phyloP scores from a whole-genome alignment of 2,797 vertebrate species.

The Scolopax rusticola region DNA sequence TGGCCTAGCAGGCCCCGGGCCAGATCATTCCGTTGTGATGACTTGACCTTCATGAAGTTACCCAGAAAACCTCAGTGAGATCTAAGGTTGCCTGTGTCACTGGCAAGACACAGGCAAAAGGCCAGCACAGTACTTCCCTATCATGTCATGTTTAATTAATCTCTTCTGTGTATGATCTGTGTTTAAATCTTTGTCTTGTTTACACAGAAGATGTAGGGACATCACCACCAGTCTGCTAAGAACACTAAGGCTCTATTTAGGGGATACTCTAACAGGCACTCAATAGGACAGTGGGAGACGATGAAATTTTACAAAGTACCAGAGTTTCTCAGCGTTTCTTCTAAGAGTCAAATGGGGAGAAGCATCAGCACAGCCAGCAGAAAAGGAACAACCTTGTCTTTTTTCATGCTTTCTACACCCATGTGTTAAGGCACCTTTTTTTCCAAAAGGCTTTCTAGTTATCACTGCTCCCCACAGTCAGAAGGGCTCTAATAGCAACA shows the following conservation, averaged over 20 bases:
- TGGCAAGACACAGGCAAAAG: not conserved
- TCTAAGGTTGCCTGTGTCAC: not conserved
- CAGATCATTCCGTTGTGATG: not conserved
- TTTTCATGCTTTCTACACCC: not conserved
- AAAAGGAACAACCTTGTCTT: not conserved
- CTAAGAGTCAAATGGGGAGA: accelerated
- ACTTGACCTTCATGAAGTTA: not conserved
- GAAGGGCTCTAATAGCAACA: not conserved
- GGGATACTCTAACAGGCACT: not conserved
- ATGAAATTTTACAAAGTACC: not conserved
- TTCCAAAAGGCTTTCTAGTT: not conserved
- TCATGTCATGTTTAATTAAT: accelerated
- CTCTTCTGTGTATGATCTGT: not conserved
- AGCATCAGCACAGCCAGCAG: not conserved
- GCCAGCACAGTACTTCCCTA: not conserved
- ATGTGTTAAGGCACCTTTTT: not conserved
- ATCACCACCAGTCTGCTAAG: not conserved
- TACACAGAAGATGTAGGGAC: not conserved
- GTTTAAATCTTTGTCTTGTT: not conserved
- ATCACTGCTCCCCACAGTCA: not conserved
- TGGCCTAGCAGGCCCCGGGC: not conserved
- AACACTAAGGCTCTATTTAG: not conserved
- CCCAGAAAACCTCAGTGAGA: not conserved
- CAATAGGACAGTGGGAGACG: not conserved
- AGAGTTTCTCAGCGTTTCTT: not conserved